Evolutionary conservation across 2,113 vertebrate genomes (phyloP), one percentile per base, ranked within the genome.

Genomic region (Callopanchax toddi): DNA sequence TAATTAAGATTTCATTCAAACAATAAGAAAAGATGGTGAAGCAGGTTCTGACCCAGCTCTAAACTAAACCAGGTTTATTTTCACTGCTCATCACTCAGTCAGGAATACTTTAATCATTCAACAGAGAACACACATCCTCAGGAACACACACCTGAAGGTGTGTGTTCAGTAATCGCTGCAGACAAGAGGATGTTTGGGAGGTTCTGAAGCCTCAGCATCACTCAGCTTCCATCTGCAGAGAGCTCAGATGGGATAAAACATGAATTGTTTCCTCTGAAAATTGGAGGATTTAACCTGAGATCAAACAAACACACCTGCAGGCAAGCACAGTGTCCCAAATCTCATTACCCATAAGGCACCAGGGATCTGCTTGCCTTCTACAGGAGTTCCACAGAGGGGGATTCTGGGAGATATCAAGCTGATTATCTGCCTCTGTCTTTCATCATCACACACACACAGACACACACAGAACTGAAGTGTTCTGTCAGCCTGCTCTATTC

Each of bases 271-370:
- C 44, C 62, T 56, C 22, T 25, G 63, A 20, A 78, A 60, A 49
- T 6, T 53, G 48, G 46, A 54, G 39, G 58, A 43, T 81, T 63
- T n/a, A 68, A 69, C 62, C 57, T 57, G 40, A 56, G 67, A 66
- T 54, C 72, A 81, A 54, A 64, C 50, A 25, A 56, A 74, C 59
- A 62, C 67, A 72, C 74, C 64, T 54, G 48, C 21, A 37, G 60
- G 49, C 22, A 3, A 6, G 37, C 45, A 60, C 65, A 21, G 17
- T 20, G 34, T 71, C 74, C 58, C 72, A 62, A 61, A 51, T 74
- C 59, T 86, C 75, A 84, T 79, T 84, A 86, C 81, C 78, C 50
- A 86, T n/a, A 76, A 83, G 10, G 51, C 81, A 81, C 55, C 60
- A 15, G 74, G 74, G 74, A 66, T 20, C 51, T 64, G 60, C 50